Evolutionary conservation across 1,140 invertebrate genomes (phyloP), one percentile per base, ranked within the genome.

Genomic region (Gonatopus flavifemur): DNA sequence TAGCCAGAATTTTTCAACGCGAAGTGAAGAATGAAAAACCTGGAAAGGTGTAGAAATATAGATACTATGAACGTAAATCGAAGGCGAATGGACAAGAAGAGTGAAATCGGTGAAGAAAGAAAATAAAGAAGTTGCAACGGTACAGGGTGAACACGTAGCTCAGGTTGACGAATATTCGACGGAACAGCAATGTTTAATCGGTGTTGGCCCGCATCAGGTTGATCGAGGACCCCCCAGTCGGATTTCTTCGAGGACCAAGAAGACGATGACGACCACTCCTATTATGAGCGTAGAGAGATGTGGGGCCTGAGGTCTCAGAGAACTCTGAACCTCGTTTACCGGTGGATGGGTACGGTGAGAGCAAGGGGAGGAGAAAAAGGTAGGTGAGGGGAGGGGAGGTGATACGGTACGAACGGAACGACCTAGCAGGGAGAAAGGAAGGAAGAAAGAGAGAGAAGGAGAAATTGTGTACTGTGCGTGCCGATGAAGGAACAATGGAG

Each of bases 401-500:
- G 36, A 35, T 15, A 47, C 52, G 32, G 48, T 46, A 37, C 46
- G 48, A 54, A 48, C 53, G 64, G 55, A 60, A 55, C n/a, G n/a
- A n/a, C 36, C 55, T 38, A 30, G 52, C 46, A 37, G 39, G 59
- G 49, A 43, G 56, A 66, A 54, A 63, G 52, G 56, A n/a, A n/a
- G n/a, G n/a, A n/a, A n/a, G n/a, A n/a, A n/a, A n/a, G n/a, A n/a
- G n/a, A n/a, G n/a, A n/a, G n/a, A n/a, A n/a, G n/a, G n/a, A n/a
- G n/a, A n/a, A n/a, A n/a, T n/a, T n/a, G n/a, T n/a, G n/a, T n/a
- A n/a, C 59, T 64, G 52, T 42, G 55, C 59, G 64, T 72, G 66
- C 67, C 68, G 66, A 74, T 73, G 62, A 61, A 68, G 60, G 68
- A 76, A 76, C 73, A 76, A 76, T 76, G 69, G 66, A 75, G 72